Conservation (phyloP, 1,140 invertebrate genomes). For the Druon quercuslanigerum region DNA sequence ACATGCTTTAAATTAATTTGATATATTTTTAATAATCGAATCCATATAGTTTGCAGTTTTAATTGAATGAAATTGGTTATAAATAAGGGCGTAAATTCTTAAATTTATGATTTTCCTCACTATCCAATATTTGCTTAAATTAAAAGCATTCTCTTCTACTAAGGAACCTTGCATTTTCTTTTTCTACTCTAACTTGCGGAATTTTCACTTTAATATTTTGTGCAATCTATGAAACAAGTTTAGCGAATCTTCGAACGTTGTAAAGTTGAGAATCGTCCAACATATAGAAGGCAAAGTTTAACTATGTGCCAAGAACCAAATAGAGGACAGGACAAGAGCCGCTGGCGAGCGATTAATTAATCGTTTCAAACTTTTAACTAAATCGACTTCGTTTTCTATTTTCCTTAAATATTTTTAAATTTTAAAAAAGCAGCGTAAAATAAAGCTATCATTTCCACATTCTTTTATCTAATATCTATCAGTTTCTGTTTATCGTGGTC, state of each 20-base stretch:
- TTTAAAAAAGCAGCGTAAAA: background rate
- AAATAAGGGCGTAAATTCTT: too few species aligned
- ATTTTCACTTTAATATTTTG: conserved; percentile 10
- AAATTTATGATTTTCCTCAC: too few species aligned
- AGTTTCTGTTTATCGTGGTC: too few species aligned
- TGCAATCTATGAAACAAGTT: background rate
- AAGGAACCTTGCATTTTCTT: background rate
- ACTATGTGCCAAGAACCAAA: conserved; percentile 36
- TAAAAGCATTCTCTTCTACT: too few species aligned
- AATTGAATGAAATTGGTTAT: too few species aligned
- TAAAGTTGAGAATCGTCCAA: conserved; percentile 3
- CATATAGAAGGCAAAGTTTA: conserved; percentile 46
- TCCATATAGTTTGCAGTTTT: too few species aligned
- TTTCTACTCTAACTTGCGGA: too few species aligned
- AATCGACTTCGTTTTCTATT: conserved; percentile 50
- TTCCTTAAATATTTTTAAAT: conserved; percentile 33
- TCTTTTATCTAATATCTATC: too few species aligned
- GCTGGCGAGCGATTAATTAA: conserved; percentile 62
- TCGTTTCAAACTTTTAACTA: conserved; percentile 63
- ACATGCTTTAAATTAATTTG: too few species aligned
- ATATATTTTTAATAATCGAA: too few species aligned
- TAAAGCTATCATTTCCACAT: background rate
- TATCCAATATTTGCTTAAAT: too few species aligned
- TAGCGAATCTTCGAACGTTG: conserved; percentile 22
- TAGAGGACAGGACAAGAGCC: conserved; percentile 35